Conservation (phyloP, 2,113 vertebrate genomes). For the Jaculus jaculus region DNA sequence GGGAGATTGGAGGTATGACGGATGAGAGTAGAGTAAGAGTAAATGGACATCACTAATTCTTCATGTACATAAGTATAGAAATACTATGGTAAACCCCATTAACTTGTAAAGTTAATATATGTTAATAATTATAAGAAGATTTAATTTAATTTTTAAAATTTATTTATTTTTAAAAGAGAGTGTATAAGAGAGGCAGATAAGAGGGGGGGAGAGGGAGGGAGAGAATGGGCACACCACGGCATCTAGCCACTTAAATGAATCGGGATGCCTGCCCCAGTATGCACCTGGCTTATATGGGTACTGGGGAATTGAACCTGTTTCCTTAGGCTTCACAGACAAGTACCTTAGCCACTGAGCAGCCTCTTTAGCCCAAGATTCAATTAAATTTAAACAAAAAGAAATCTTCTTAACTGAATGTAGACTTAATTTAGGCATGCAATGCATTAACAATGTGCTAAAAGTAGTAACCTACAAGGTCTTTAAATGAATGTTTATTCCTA, state of each 20-base stretch:
- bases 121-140: neutral
- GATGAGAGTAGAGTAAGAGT: rapidly evolving
- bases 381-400: neutral
- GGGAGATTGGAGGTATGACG: neutral
- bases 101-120: neutral
- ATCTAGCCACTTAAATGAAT: too few species aligned
- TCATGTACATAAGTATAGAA: neutral
- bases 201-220: too few species aligned
- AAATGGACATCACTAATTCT: too few species aligned
- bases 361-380: too few species aligned
- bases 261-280: too few species aligned
- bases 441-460: neutral
- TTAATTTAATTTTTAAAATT: neutral
- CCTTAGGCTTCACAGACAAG: too few species aligned
- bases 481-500: constrained; percentile 1
- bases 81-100: neutral
- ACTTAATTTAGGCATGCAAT: neutral
- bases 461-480: neutral
- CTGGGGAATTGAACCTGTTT: too few species aligned
- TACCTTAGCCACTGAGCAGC: too few species aligned
- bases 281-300: too few species aligned
- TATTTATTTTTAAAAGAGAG: too few species aligned
- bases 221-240: too few species aligned
- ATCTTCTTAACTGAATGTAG: neutral
- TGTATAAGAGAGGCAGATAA: too few species aligned